Percentiles rank a stretch among this genome's conserved stretches.
These are phyloP conservation scores for Lanius ludovicianus DNA, from an alignment of 2,113 vertebrate genomes.

Conservation along the genomic window DNA sequence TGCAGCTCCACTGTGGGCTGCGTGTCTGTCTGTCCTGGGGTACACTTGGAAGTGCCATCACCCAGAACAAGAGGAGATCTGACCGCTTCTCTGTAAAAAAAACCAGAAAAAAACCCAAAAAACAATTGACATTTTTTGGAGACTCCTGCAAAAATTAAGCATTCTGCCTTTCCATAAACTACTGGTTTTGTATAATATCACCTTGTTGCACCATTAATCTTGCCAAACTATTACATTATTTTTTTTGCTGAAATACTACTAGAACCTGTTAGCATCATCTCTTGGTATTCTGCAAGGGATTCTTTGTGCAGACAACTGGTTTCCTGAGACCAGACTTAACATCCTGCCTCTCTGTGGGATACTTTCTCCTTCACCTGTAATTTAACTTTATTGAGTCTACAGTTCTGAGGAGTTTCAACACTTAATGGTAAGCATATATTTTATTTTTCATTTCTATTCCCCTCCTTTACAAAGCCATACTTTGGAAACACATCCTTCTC, in stretches of 20 bases:
- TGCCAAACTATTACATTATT: fast-evolving
- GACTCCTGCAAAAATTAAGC: background rate
- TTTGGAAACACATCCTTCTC: background rate
- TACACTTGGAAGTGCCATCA: fast-evolving
- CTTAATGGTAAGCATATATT: background rate
- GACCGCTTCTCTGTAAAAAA: background rate
- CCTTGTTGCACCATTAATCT: background rate
- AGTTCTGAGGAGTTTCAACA: background rate
- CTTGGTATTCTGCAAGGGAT: background rate
- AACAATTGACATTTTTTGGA: background rate
- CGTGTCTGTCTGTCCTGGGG: fast-evolving
- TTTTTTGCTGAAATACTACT: background rate
- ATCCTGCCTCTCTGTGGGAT: background rate
- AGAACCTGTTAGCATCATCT: background rate
- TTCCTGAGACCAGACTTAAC: background rate
- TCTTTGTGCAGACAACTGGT: background rate
- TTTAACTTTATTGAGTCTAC: background rate
- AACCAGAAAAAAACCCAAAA: background rate
- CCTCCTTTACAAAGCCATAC: background rate
- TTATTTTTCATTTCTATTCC: background rate
- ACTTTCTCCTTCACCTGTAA: background rate
- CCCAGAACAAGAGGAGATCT: background rate
- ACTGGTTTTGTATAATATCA: background rate
- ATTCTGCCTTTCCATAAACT: background rate
- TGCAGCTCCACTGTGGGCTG: background rate